Base-by-base conservation (phyloP, 2,113 vertebrate genomes). In the Suricata suricatta region DNA sequence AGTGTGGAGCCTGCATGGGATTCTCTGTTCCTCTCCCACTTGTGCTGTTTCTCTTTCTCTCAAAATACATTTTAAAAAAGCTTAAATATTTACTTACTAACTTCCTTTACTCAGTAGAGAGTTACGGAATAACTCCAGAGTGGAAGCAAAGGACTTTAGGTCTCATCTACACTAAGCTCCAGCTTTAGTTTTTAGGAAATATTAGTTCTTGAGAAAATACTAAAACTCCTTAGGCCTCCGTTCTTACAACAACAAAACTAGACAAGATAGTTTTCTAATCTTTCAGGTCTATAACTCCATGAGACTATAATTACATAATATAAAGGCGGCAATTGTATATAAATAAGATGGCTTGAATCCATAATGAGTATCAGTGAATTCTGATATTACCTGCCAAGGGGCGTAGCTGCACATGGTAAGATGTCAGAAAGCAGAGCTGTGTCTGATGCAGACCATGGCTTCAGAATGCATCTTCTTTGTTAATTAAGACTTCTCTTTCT, bases 151-250 rank as follows among this genome's bases (percentile, higher is more conserved):
- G 85, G 19, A 69, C 10, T 71, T n/a, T 27, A 81, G 4, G n/a
- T 54, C 47, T 81, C 8, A 15, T 72, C 31, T 77, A 69, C 7
- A 47, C 44, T 47, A 47, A n/a, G 23, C 5, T 21, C 54, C 50
- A 66, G 25, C 31, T 60, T 52, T 90, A 11, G 9, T 50, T 54
- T 90, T 79, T 74, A 72, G 33, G 60, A 64, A 77, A 72, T 29
- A 77, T 29, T 77, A 90, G 52, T 52, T 85, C 82, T 90, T 89
- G 31, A 86, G 66, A 81, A 95, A 92, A 97, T 52, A 66, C 7
- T 64, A 17, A 84, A 35, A 77, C 14, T 72, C 35, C 47, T 71
- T 93, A 17, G 3, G 41, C 9, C 47, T 83, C 33, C n/a, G 16
- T 41, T 83, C 47, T 93, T n/a, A 88, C 11, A 93, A 76, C 60